phyloP scores from a whole-genome alignment of 2,888 invertebrate genomes.

The Trypoxylon attenuatum region DNA sequence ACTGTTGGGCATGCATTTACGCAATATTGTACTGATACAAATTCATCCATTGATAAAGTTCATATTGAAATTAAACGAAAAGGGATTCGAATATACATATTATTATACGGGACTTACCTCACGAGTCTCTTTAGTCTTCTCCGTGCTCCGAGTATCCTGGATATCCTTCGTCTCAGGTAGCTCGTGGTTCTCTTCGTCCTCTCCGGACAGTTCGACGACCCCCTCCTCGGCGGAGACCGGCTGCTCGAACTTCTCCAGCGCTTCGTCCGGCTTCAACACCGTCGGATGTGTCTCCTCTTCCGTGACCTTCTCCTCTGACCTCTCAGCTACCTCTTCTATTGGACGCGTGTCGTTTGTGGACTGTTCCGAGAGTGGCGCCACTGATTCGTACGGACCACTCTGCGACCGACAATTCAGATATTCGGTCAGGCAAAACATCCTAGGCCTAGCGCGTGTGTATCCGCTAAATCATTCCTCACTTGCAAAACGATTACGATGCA shows the following conservation, averaged over 20 bases:
- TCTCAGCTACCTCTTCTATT: slow-evolving; percentile 64
- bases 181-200: slow-evolving; percentile 68
- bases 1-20: no score
- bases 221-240: slow-evolving; percentile 64
- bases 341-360: slow-evolving; percentile 72
- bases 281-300: slow-evolving; percentile 43
- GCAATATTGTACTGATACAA: no score
- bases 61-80: no score
- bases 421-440: neutral
- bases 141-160: slow-evolving; percentile 67
- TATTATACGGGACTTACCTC: slow-evolving; percentile 57
- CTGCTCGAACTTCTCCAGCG: slow-evolving; percentile 38
- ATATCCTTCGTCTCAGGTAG: slow-evolving; percentile 70
- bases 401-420: no score
- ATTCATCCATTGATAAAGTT: no score
- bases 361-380: slow-evolving; percentile 67
- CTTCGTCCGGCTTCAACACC: slow-evolving; percentile 33
- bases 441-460: neutral
- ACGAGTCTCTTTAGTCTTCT: slow-evolving; percentile 61
- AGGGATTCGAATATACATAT: no score
- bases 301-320: slow-evolving; percentile 47
- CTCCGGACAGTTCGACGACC: slow-evolving; percentile 68
- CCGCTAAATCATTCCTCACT: neutral
- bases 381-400: slow-evolving; percentile 63
- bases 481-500: neutral